Evolutionary conservation across 2,888 invertebrate species (phyloP).

Genomic region (Drosophila acutilabella): DNA sequence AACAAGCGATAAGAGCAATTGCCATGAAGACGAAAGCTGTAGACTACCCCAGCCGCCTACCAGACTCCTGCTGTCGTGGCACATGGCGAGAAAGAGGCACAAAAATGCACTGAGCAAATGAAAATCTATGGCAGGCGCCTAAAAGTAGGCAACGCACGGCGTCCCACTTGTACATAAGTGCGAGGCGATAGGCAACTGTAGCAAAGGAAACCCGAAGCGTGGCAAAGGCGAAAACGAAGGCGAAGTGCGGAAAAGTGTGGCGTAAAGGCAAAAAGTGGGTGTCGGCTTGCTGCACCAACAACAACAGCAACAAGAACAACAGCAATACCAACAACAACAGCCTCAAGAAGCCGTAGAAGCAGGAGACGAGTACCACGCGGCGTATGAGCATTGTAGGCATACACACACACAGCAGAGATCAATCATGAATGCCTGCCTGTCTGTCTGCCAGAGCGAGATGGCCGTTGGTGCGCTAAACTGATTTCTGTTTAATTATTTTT

Average conservation of each 20-base stretch:
- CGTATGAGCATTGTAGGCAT: slow-evolving; percentile 45
- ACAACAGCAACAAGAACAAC: not conserved
- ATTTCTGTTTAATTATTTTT: slow-evolving; percentile 64
- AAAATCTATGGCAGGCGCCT: slow-evolving; percentile 73
- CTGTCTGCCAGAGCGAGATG: slow-evolving; percentile 37
- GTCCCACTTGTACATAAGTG: slow-evolving; percentile 65
- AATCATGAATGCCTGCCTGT: slow-evolving; percentile 38
- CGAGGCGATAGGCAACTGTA: slow-evolving; percentile 12
- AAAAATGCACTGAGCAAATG: slow-evolving; percentile 65
- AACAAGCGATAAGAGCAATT: slow-evolving; percentile 70
- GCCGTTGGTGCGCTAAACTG: slow-evolving; percentile 41
- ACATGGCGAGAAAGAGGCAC: slow-evolving; percentile 54
- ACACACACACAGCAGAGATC: slow-evolving; percentile 40
- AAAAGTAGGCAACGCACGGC: slow-evolving; percentile 69
- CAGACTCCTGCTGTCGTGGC: not conserved
- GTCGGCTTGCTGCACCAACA: slow-evolving; percentile 40
- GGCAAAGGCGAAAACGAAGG: slow-evolving; percentile 23
- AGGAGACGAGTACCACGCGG: slow-evolving; percentile 24
- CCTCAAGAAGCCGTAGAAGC: slow-evolving; percentile 26
- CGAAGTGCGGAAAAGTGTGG: slow-evolving; percentile 11
- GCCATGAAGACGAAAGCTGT: slow-evolving; percentile 53
- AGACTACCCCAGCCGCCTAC: slow-evolving; percentile 7
- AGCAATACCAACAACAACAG: slow-evolving; percentile 11
- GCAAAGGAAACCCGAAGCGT: slow-evolving; percentile 15
- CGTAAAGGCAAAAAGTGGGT: slow-evolving; percentile 39